Evolutionary conservation across 1,140 invertebrate species (phyloP).

Genomic region (Musca domestica): DNA sequence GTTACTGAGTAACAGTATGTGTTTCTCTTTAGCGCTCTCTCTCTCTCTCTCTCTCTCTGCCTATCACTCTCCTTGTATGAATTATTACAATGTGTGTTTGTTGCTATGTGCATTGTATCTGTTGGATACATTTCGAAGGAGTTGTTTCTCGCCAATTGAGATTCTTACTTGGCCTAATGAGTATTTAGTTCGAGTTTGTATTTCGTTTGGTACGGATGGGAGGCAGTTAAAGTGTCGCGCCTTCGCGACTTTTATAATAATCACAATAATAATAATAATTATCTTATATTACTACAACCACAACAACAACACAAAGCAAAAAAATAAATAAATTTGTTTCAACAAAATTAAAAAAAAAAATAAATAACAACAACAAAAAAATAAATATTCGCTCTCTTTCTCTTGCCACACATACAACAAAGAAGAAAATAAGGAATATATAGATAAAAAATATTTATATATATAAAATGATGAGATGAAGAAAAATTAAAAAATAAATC

Average conservation of each 20-base stretch:
- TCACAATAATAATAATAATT: too few species aligned
- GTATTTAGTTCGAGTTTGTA: slow-evolving; percentile 52
- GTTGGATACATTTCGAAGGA: too few species aligned
- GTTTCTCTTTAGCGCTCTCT: too few species aligned
- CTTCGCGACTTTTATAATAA: slow-evolving; percentile 24
- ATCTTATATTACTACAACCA: background rate
- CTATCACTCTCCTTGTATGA: too few species aligned
- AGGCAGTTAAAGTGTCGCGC: slow-evolving; percentile 24
- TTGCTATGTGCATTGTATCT: too few species aligned
- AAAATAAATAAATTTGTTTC: slow-evolving; percentile 24
- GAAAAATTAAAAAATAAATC: too few species aligned
- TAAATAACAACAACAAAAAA: slow-evolving; percentile 10
- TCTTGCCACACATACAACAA: background rate
- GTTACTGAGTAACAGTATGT: too few species aligned
- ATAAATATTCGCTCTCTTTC: background rate
- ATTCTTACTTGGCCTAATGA: background rate
- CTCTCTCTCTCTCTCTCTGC: too few species aligned
- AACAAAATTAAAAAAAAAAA: slow-evolving; percentile 28
- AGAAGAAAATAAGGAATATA: too few species aligned
- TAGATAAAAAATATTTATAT: too few species aligned
- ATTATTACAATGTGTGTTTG: too few species aligned
- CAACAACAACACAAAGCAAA: slow-evolving; percentile 11
- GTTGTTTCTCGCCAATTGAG: background rate
- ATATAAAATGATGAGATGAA: slow-evolving; percentile 6
- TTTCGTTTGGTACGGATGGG: slow-evolving; percentile 51